Evolutionary conservation across 2,888 invertebrate genomes (phyloP), one percentile per base, ranked within the genome.

Genomic region (Petrolisthes cinctipes): DNA sequence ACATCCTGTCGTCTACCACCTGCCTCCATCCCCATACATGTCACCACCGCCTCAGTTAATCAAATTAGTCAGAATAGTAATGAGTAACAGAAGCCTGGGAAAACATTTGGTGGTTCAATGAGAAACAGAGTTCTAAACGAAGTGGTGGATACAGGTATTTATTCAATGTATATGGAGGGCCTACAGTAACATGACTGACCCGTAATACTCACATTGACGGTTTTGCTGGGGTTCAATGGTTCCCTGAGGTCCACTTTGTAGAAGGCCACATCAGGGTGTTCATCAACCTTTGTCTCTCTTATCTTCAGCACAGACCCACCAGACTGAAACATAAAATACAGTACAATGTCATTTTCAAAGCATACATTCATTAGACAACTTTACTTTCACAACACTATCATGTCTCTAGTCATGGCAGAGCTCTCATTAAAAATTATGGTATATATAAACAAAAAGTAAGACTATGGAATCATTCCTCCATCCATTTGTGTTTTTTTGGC

Each of bases 181-280:
- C 3, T n/a, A 76, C 14, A n/a, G 76, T n/a, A 76, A 80, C n/a
- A 53, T 3, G 0, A 14, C 37, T 53, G 37, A 37, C 53, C 53
- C 73, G 5, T 4, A n/a, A 57, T 84, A 83, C 82, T 86, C 79
- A 91, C 91, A 88, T 88, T 91, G 20, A 85, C 83, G 57, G 91
- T 90, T 84, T 91, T 90, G 37, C 92, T 91, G 11, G 91, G 86
- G 66, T 89, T 89, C 20, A 92, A 83, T 5, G 91, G 85, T 78
- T 95, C 95, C 91, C 94, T 95, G 17, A 96, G 92, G 82, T 95
- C 94, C 56, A 95, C 94, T 91, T 87, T 83, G 89, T 88, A 95
- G 91, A 95, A 94, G 87, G 93, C 93, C 68, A 93, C 93, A 86
- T 93, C 93, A 14, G 93, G 93, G 91, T 94, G 93, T 88, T 94